Evolutionary conservation across 2,113 vertebrate genomes (phyloP), one percentile per base, ranked within the genome.

Genomic region (Burhinus oedicnemus): DNA sequence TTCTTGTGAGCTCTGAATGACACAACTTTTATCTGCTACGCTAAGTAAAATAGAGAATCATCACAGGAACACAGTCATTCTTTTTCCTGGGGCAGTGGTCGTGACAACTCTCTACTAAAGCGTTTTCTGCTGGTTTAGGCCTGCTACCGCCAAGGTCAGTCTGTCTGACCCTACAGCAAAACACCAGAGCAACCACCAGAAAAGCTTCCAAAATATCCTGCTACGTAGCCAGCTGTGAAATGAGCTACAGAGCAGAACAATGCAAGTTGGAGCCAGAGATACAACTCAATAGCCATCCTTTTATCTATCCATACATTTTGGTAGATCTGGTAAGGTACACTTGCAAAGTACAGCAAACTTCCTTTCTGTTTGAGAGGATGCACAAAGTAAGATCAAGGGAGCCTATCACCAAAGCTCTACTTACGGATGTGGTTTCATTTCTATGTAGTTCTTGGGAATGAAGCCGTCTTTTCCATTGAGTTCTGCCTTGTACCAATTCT

Each of bases 371-470:
- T 47, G 61, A 69, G 34, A 69, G 54, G 26, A 77, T 70, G 82
- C 1, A 2, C 45, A 62, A 12, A 90, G 32, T 15, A 64, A 90
- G 17, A 49, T 7, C 61, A 61, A 62, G 42, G 45, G 51, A 86
- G 32, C 26, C 36, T 11, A 21, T 34, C 38, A 58, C 30, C 51
- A 61, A 16, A 49, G 49, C 11, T 87, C 71, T 83, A 99, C 99
- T 99, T 98, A 99, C 99, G 99, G 99, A 97, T 99, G 99, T 70
- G 99, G 98, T 97, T 99, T 99, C 99, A 99, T 99, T 98, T 99
- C 99, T 97, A 99, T 99, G 98, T 99, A 99, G 96, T 99, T 99
- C 99, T 99, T 99, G 95, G 99, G 99, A 94, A 99, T 99, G 98
- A 99, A 99, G 97, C 99, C 99, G 0, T 99, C 99, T 97, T 99